Base-by-base conservation (phyloP, 2,797 vertebrate species). In the Phrynocephalus forsythii region DNA sequence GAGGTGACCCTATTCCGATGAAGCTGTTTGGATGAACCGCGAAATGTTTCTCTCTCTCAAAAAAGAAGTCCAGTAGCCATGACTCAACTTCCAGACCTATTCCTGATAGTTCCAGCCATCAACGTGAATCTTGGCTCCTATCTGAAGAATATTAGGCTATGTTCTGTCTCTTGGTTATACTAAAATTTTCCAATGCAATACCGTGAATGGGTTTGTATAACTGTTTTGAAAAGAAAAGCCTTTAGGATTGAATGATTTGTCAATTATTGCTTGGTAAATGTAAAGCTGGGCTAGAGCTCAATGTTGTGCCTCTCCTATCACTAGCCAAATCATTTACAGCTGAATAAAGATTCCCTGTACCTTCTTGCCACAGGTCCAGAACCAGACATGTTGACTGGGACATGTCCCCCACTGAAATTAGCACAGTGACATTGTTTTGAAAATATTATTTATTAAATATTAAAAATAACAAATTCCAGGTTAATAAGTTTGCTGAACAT, bases 391-490 rank as follows among this genome's bases (percentile, higher is more conserved):
- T 9, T 7, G 26, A 28, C 16, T 5, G 28, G 1, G n/a, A 1
- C 1, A 24, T 86, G 63, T 28, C 76, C 82, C 5, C 44, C 10
- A 85, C 81, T 73, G 88, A 87, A 50, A 20, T 48, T 30, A 22
- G 24, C 13, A 78, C 56, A 56, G 7, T 67, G 1, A 79, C 24
- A 33, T 75, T 7, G 86, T 85, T 71, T 92, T 94, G 93, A 95
- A 95, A 95, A 94, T 94, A 95, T 92, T 88, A 79, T 90, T 95
- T 94, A 95, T 94, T 95, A 93, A 93, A 93, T 92, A 86, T 93
- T 93, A 91, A 93, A 95, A 95, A 93, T 85, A 95, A 93, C 93
- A 92, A 94, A 93, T 86, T 88, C 90, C 82, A 1, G 93, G 94
- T 90, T 94, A 95, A 92, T 91, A 92, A n/a, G 90, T 92, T 93